These are phyloP conservation scores for Dunckerocampus dactyliophorus DNA, from an alignment of 2,113 vertebrate species.

Conservation along the genomic window DNA sequence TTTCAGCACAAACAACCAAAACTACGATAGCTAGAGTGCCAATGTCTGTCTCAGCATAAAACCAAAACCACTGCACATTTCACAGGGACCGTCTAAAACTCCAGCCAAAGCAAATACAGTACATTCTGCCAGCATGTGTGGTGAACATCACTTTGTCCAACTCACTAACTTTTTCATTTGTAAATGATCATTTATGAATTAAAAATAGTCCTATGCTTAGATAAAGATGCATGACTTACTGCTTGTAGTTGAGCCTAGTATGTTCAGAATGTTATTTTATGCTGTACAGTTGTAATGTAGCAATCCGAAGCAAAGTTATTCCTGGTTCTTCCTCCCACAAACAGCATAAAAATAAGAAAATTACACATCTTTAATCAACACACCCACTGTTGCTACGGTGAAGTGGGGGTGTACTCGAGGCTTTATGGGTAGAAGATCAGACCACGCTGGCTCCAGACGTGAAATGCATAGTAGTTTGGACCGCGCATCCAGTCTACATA, in stretches of 20 bases:
- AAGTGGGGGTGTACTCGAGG: background rate
- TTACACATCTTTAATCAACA: slow-evolving; percentile 18
- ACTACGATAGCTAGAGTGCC: too few species aligned
- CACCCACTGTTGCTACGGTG: slow-evolving; percentile 27
- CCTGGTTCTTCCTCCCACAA: background rate
- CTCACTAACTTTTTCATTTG: too few species aligned
- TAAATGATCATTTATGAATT: too few species aligned
- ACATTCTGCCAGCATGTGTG: too few species aligned
- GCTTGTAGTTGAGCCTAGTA: background rate
- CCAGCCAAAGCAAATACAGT: too few species aligned
- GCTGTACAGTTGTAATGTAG: background rate
- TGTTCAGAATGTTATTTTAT: too few species aligned
- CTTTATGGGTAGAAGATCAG: slow-evolving; percentile 7
- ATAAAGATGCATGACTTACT: background rate
- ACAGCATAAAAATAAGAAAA: slow-evolving; percentile 21
- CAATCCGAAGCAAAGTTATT: background rate
- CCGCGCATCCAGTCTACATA: background rate
- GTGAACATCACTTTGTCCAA: too few species aligned
- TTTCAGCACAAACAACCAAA: too few species aligned
- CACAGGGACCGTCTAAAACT: too few species aligned
- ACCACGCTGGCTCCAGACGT: slow-evolving; percentile 31
- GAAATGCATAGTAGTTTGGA: slow-evolving; percentile 9
- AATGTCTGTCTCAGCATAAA: too few species aligned
- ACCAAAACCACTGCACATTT: too few species aligned
- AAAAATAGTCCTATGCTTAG: background rate